Percentiles rank a stretch among this genome's conserved stretches.
These are phyloP conservation scores for Hipposideros larvatus DNA, from an alignment of 2,797 vertebrate species.

Conservation along the genomic window DNA sequence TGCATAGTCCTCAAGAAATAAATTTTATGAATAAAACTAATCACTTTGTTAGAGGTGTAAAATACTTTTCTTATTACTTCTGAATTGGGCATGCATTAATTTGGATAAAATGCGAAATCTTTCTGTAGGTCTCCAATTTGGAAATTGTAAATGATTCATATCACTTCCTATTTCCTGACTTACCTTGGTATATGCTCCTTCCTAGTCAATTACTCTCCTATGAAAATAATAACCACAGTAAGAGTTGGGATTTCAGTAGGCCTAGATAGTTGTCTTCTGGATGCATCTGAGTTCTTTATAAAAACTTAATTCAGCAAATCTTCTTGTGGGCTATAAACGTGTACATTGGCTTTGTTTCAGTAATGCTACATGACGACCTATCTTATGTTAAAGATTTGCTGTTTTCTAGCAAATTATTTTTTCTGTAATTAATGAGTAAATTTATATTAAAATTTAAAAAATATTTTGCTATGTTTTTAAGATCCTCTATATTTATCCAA, in stretches of 20 bases:
- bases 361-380: conserved; percentile 9
- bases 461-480: not conserved
- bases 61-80: not conserved
- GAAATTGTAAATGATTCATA: conserved; percentile 36
- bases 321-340: not conserved
- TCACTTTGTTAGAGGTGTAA: not conserved
- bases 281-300: not conserved
- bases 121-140: not conserved
- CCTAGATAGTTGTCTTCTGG: not conserved
- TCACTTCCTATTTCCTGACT: conserved; percentile 48
- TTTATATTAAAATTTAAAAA: conserved; percentile 15
- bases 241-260: not conserved
- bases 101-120: conserved; percentile 11
- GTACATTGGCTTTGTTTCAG: conserved; percentile 28
- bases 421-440: not conserved
- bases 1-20: not conserved
- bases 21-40: conserved; percentile 8
- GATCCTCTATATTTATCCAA: not conserved
- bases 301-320: conserved; percentile 17
- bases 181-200: not conserved
- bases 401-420: conserved; percentile 13
- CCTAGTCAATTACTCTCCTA: not conserved
- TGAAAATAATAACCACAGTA: not conserved
- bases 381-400: conserved; percentile 10
- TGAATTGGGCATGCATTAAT: not conserved